Base-by-base conservation (phyloP, 2,797 vertebrate species). In the Darevskia nairensis region DNA sequence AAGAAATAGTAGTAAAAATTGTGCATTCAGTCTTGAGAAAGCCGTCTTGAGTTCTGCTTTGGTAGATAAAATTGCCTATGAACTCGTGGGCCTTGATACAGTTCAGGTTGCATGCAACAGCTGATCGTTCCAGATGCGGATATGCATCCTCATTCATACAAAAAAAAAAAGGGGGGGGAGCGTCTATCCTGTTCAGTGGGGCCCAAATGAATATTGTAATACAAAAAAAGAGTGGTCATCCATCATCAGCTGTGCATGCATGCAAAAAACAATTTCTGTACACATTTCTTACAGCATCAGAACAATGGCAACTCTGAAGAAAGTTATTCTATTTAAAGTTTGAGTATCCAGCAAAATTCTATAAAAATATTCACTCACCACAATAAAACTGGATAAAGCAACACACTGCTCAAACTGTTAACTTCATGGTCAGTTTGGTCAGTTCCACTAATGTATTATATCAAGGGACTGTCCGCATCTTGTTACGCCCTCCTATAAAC, bases 1-100 rank as follows among this genome's bases (percentile, higher is more conserved):
- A 80, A 91, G 19, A 41, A 92, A 83, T 90, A 92, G 50, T 35
- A 90, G n/a, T 83, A 82, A 69, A 15, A 92, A 35, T 90, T 41
- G 91, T 86, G 72, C 80, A 89, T 0, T 0, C 71, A n/a, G 21
- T 39, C 23, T 89, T 74, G 82, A 89, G 79, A 80, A 19, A 81
- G 21, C 55, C 32, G 27, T 59, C 29, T 29, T n/a, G 29, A 39
- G 25, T 39, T 44, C n/a, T 61, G 10, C 23, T 17, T 29, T 19
- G 74, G 32, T 29, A 80, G 74, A 50, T 4, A 8, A 44, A 66
- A 66, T 23, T n/a, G 8, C 11, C 17, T 32, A 80, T 25, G n/a
- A 39, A 39, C 21, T 61, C 55, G 69, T n/a, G 41, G 39, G 25
- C 27, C 39, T 21, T 64, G 46, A 46, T 69, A 68, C 35, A 82